Evolutionary conservation across 2,888 invertebrate species (phyloP).

Genomic region (Spisula solida): DNA sequence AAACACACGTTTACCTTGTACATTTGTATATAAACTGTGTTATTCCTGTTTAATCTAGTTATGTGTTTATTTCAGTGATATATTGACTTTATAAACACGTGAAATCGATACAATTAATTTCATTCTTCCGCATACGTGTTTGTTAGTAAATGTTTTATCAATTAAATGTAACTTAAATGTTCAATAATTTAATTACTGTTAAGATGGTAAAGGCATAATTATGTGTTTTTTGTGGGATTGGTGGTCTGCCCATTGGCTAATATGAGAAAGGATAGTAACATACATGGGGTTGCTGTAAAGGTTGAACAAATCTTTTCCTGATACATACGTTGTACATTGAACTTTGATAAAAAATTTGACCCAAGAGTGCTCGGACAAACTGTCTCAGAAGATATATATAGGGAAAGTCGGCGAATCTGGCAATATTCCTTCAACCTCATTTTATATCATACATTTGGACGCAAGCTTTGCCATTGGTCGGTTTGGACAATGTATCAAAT

Average conservation of each 20-base stretch:
- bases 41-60: neutral
- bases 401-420: no score
- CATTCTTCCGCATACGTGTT: neutral
- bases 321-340: no score
- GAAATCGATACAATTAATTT: slow-evolving; percentile 2
- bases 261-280: neutral
- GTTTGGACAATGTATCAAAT: no score
- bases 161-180: neutral
- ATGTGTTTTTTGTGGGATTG: neutral
- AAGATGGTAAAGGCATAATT: neutral
- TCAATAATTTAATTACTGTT: neutral
- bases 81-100: neutral
- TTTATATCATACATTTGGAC: no score
- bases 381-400: no score
- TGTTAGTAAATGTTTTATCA: neutral
- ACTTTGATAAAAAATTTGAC: no score
- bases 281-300: neutral
- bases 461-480: no score
- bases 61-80: neutral
- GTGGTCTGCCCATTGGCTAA: neutral
- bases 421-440: no score
- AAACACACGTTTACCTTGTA: neutral
- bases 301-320: neutral
- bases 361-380: no score
- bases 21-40: neutral